Base-by-base conservation (phyloP, 2,113 vertebrate genomes). In the Apodemus speciosus region DNA sequence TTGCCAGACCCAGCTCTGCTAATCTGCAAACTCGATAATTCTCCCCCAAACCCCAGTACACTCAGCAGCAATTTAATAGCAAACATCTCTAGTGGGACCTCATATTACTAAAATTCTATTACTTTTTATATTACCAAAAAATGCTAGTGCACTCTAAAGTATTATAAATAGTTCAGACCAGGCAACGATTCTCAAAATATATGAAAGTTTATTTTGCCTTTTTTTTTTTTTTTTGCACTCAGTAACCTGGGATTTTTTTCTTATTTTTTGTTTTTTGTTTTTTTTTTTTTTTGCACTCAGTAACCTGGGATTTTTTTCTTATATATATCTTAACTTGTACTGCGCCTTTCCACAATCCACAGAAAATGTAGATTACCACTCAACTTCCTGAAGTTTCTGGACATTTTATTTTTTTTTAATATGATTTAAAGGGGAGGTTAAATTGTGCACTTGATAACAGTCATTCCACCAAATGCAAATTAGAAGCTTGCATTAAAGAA, bases 51-150 rank as follows among this genome's bases (percentile, higher is more conserved):
- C 95, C 97, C 94, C 96, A 96, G 96, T 94, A 68, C 94, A 97
- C 95, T 97, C 97, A 96, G 96, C 96, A 97, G 95, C 97, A 97
- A 97, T 96, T 97, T 97, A 97, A 97, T 97, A 97, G 96, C 96
- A 97, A 97, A 96, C 97, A 97, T 96, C 96, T 97, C 96, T 96
- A 97, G 95, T 95, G 97, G 96, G 96, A 96, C 96, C 90, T 97
- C 96, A 94, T 97, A 95, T 97, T 97, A 96, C 94, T 97, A 97
- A 97, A 92, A 97, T 97, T 96, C 96, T 96, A 97, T 97, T 97
- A 97, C 96, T 97, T 97, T 97, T 97, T 97, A 97, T 97, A 96
- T 95, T 95, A 96, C 91, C 60, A 92, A 96, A 97, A 97, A 94
- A 62, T 92, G 91, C 94, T 96, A 97, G 95, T 96, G 90, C 80